A percentile compares a stretch with the other conserved stretches of the same genome.
Evolutionary conservation across 2,888 invertebrate genomes (phyloP).

Genomic region (Ophraella communa): DNA sequence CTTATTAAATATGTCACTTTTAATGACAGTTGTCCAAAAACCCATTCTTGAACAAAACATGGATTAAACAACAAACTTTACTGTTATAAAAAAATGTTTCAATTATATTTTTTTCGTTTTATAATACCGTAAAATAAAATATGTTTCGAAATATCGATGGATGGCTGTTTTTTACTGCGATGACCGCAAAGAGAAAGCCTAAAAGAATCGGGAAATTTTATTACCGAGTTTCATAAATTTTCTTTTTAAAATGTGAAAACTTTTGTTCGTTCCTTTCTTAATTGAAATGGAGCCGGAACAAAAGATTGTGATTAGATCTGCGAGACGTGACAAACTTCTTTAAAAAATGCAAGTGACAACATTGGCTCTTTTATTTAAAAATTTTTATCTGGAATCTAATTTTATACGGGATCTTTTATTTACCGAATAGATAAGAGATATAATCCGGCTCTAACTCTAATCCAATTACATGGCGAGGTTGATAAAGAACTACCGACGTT

Average conservation of each 20-base stretch:
- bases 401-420: not conserved
- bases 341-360: not conserved
- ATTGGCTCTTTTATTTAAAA: not conserved
- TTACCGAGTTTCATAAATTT: conserved; percentile 10
- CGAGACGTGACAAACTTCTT: not conserved
- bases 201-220: not conserved
- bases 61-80: no score
- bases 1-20: no score
- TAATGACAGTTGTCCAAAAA: not conserved
- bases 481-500: not conserved
- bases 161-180: conserved; percentile 5
- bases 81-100: no score
- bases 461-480: no score
- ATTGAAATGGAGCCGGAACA: conserved; percentile 9
- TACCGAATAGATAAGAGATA: not conserved
- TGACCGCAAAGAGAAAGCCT: conserved; percentile 16
- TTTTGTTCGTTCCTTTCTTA: conserved; percentile 9
- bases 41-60: no score
- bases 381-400: not conserved
- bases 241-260: conserved; percentile 6
- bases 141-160: not conserved
- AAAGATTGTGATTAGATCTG: conserved; percentile 12
- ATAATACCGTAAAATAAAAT: not conserved
- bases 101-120: not conserved
- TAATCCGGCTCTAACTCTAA: not conserved